Evolutionary conservation across 1,140 invertebrate genomes (phyloP), one percentile per base, ranked within the genome.

Genomic region (Ctenoplectra terminalis): DNA sequence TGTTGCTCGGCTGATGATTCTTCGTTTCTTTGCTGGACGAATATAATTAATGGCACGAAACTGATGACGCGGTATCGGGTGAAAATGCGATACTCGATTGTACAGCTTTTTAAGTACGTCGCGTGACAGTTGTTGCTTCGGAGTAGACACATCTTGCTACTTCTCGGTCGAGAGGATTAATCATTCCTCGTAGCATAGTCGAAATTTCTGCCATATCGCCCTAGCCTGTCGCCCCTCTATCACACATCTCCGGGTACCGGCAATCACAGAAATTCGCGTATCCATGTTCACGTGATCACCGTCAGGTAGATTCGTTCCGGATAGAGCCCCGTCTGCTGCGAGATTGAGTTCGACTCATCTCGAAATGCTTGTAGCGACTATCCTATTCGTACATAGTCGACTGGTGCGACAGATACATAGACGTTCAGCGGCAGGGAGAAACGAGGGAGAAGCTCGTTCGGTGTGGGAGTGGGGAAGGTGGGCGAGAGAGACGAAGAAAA

Each of bases 341-440:
- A 90, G 90, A 91, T 91, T 89, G 88, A 90, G 89, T 91, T 91
- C 88, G 91, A 92, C 90, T 92, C 89, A 87, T 92, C 89, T 87
- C 84, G 83, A 90, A 89, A 89, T 89, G 88, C 83, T 89, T 87
- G 82, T 85, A 86, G 79, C 85, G 84, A 90, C 84, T 89, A 89
- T 89, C 79, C 86, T 81, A 89, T 90, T 91, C 87, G 82, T 88
- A 91, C 86, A 89, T 90, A 90, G 89, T 85, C 82, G 86, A 87
- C 83, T 86, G 89, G 84, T 84, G 86, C 83, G 87, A 85, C 82
- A 84, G 88, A 87, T 91, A 89, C 88, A 87, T 86, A 87, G 86
- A 87, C 46, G 80, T 58, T 67, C 26, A 34, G 31, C 43, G 54
- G 69, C 43, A 63, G 71, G 64, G 40, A 48, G 29, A 61, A 31